phyloP scores from a whole-genome alignment of 2,888 invertebrate species.

The Andrena camellia region DNA sequence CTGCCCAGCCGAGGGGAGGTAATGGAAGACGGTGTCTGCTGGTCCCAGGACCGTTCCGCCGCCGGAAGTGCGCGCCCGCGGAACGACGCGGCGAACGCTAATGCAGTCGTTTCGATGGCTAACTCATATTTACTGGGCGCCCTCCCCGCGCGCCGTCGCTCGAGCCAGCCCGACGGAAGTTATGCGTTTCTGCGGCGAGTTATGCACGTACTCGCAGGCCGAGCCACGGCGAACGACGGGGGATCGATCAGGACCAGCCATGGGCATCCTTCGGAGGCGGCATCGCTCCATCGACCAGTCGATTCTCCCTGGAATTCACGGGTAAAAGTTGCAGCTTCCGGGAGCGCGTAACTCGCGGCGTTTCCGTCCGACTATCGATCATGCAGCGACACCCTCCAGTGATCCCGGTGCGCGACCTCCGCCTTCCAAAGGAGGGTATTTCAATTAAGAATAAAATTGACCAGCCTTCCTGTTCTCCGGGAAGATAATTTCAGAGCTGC shows the following conservation, averaged over 20 bases:
- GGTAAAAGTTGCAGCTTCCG: conserved; percentile 45
- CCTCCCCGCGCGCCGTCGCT: conserved; percentile 21
- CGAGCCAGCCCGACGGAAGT: conserved; percentile 57
- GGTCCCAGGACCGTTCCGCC: not conserved
- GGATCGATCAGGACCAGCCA: conserved; percentile 34
- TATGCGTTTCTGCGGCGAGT: conserved; percentile 51
- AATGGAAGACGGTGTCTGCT: conserved; percentile 36
- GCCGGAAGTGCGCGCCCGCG: not conserved
- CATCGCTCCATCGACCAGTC: conserved; percentile 37
- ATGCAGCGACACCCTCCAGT: not conserved
- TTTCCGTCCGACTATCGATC: conserved; percentile 16
- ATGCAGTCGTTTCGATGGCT: conserved; percentile 51
- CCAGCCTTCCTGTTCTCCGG: too few relatives aligned
- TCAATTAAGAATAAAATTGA: not conserved
- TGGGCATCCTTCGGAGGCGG: conserved; percentile 26
- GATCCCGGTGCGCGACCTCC: not conserved
- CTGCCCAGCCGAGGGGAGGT: conserved; percentile 1
- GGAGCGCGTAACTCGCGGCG: conserved; percentile 32
- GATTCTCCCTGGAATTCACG: conserved; percentile 37
- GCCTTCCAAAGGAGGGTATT: not conserved
- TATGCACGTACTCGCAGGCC: conserved; percentile 27
- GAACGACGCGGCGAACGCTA: conserved; percentile 48
- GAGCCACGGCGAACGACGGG: conserved; percentile 37
- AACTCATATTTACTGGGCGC: conserved; percentile 7
- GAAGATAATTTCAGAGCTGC: too few relatives aligned